Evolutionary conservation across 2,797 vertebrate genomes (phyloP), one percentile per base, ranked within the genome.

Genomic region (Apodemus agrarius): DNA sequence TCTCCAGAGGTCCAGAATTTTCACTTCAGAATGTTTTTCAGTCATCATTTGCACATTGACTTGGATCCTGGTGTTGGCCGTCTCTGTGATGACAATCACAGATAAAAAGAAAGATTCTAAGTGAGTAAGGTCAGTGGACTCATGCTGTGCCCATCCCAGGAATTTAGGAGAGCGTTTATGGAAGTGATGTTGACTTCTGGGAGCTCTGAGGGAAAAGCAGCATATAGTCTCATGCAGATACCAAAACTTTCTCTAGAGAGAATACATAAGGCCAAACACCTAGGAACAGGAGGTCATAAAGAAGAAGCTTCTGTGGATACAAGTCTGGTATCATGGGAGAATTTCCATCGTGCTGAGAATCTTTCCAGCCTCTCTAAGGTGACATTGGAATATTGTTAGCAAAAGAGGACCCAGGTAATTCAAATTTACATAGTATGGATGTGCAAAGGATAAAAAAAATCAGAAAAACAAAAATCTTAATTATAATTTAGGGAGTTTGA

Each of bases 401-500:
- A 16, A 17, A 52, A 61, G 31, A 43, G 40, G 21, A 61, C 26
- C 31, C 29, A 11, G 6, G 26, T 31, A 52, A 90, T 86, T 92
- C 37, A 11, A 17, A 63, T 90, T 91, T 83, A 37, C 14, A 78
- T 61, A 72, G 61, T 52, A 78, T 26, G 29, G 1, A 87, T 87
- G 67, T 46, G n/a, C 67, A 61, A n/a, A 43, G 82, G 10, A 4
- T 67, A 16, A 46, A 69, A 63, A 78, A 6, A n/a, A n/a, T n/a
- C n/a, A n/a, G n/a, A n/a, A n/a, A n/a, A n/a, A n/a, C n/a, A n/a
- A n/a, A 10, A 10, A 10, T 1, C 19, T 72, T n/a, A n/a, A 17
- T 52, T 52, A 46, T 95, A 22, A 69, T 87, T 93, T 78, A 90
- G 52, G 61, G 67, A 26, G 16, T 76, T 76, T 69, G 19, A 61